phyloP scores from a whole-genome alignment of 2,888 invertebrate genomes.

The Nipponacmea schrenckii region DNA sequence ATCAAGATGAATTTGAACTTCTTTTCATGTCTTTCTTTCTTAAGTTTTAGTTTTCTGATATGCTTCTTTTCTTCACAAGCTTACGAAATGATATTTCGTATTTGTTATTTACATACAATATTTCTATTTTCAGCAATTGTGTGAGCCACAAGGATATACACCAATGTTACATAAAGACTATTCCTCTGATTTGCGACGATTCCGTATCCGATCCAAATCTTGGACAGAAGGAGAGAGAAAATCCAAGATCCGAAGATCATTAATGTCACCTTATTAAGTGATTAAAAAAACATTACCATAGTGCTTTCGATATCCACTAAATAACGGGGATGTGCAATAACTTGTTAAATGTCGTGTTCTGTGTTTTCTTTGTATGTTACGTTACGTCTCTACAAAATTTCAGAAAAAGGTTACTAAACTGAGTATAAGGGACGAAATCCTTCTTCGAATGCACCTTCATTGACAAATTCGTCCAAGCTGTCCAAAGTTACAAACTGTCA shows the following conservation, averaged over 20 bases:
- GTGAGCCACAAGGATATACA: background rate
- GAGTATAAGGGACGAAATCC: too few relatives aligned
- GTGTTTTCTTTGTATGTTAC: background rate
- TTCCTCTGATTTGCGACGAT: background rate
- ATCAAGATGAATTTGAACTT: too few relatives aligned
- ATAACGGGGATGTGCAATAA: background rate
- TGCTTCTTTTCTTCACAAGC: too few relatives aligned
- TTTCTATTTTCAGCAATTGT: background rate
- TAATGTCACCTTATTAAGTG: background rate
- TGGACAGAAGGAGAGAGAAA: background rate
- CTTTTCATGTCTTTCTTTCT: too few relatives aligned
- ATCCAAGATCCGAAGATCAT: background rate
- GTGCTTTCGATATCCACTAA: background rate
- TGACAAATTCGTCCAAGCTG: too few relatives aligned
- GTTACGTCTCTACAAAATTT: too few relatives aligned
- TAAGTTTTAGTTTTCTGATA: too few relatives aligned
- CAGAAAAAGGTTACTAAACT: too few relatives aligned
- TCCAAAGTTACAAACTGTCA: too few relatives aligned
- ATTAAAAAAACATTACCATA: background rate
- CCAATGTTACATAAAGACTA: slow-evolving; percentile 1
- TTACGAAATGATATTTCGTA: too few relatives aligned
- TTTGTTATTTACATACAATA: too few relatives aligned
- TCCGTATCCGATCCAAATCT: background rate
- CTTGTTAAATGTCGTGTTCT: background rate
- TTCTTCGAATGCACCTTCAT: too few relatives aligned